Percentiles rank a stretch among this genome's conserved stretches.
These are phyloP conservation scores for Scomber scombrus DNA, from an alignment of 2,113 vertebrate genomes.

Conservation along the genomic window DNA sequence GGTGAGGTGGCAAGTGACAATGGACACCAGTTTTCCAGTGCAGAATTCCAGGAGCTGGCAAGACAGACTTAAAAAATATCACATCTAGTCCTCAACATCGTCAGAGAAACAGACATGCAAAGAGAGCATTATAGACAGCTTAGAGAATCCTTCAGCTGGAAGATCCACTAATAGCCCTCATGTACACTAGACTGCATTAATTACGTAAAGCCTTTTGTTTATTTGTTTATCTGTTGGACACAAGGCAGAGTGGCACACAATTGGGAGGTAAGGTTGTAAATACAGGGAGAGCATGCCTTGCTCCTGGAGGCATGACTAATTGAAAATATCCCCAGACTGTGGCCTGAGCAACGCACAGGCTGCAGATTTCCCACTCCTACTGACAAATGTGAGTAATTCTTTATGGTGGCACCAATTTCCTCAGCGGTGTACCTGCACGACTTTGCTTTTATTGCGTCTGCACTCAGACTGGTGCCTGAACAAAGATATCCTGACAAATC, in stretches of 20 bases:
- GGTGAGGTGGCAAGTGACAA: too few relatives aligned
- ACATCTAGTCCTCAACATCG: too few relatives aligned
- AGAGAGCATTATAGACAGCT: slow-evolving; percentile 16
- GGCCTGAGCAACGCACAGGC: slow-evolving; percentile 26
- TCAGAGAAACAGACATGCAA: not conserved
- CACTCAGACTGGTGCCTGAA: not conserved
- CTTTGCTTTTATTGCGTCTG: slow-evolving; percentile 33
- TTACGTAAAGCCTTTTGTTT: slow-evolving; percentile 8
- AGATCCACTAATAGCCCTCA: too few relatives aligned
- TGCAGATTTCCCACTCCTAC: slow-evolving; percentile 52
- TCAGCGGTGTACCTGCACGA: slow-evolving; percentile 31
- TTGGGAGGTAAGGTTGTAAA: slow-evolving; percentile 59
- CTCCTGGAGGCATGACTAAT: slow-evolving; percentile 79
- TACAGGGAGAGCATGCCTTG: slow-evolving; percentile 55
- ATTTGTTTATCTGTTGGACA: slow-evolving; percentile 61
- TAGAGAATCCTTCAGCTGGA: too few relatives aligned
- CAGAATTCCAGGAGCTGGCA: too few relatives aligned
- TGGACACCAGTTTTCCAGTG: too few relatives aligned
- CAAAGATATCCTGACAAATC: not conserved
- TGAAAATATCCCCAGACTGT: slow-evolving; percentile 75
- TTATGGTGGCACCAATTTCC: slow-evolving; percentile 39
- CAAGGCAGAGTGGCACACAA: slow-evolving; percentile 47
- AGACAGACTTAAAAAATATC: too few relatives aligned
- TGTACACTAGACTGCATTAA: too few relatives aligned
- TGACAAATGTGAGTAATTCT: slow-evolving; percentile 75